Conservation (phyloP, 37 sponge, comb jelly and placozoan genomes). For the Chondrilla cf. caribensis region DNA sequence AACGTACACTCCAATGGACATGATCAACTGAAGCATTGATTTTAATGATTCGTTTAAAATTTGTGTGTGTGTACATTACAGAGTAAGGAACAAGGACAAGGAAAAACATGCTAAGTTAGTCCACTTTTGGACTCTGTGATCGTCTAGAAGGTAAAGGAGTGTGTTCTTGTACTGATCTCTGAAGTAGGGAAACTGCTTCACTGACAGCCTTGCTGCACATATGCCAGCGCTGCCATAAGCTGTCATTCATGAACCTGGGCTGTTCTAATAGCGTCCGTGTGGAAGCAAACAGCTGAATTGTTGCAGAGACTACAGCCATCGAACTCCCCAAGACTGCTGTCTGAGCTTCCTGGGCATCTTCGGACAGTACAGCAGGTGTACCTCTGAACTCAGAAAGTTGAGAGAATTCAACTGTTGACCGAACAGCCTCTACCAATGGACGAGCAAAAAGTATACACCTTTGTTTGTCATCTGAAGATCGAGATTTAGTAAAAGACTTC, state of each 20-base stretch:
- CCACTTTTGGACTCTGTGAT: not conserved
- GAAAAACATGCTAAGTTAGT: no score
- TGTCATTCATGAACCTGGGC: conserved; percentile 29
- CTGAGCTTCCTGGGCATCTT: conserved; percentile 46
- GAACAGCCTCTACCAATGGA: conserved; percentile 59
- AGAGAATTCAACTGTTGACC: conserved; percentile 53
- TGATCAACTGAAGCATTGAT: no score
- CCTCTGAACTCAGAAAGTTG: conserved; percentile 53
- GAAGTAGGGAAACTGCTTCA: conserved; percentile 56
- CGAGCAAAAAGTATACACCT: conserved; percentile 51
- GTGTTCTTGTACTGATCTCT: conserved; percentile 40
- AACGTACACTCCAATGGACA: no score
- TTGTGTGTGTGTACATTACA: no score
- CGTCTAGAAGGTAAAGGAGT: conserved; percentile 42
- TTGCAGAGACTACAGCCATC: conserved; percentile 75
- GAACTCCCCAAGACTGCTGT: conserved; percentile 68
- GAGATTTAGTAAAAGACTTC: conserved; percentile 49
- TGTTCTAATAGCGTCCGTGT: conserved; percentile 26
- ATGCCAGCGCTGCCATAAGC: conserved; percentile 60
- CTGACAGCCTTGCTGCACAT: conserved; percentile 66
- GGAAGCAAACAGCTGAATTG: conserved; percentile 47
- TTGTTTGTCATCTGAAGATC: conserved; percentile 33
- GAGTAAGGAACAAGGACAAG: no score
- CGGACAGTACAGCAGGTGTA: conserved; percentile 47
- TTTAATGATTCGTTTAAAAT: no score